Conservation (phyloP, 2,797 vertebrate genomes). For the Diceros bicornis region DNA sequence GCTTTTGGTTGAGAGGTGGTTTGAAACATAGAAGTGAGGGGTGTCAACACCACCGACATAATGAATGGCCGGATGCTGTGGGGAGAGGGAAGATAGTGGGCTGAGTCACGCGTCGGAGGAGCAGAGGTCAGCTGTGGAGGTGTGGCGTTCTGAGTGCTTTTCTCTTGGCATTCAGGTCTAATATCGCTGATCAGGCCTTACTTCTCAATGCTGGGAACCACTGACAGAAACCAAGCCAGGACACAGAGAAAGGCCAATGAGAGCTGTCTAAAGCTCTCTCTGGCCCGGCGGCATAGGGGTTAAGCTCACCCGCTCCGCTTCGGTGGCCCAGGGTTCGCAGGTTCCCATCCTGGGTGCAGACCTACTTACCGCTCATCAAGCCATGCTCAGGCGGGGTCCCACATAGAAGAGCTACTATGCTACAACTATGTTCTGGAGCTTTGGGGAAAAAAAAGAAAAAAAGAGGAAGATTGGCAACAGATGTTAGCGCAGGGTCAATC, state of each 20-base stretch:
- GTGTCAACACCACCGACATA: not conserved
- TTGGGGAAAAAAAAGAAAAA: no score
- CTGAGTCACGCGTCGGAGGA: not conserved
- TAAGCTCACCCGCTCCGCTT: no score
- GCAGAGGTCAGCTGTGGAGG: not conserved
- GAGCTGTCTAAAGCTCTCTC: not conserved
- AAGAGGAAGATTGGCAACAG: no score
- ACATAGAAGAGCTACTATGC: no score
- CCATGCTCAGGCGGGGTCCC: no score
- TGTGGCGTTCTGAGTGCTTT: not conserved
- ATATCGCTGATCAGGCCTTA: not conserved
- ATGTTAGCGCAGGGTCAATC: no score
- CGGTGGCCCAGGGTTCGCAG: no score
- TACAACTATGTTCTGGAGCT: no score
- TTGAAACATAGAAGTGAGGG: not conserved
- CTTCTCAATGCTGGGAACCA: not conserved
- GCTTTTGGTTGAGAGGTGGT: not conserved
- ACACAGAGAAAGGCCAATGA: not conserved
- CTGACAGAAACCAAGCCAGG: not conserved
- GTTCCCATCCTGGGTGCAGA: no score
- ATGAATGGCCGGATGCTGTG: not conserved
- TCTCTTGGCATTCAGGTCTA: not conserved
- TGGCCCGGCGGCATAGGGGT: no score
- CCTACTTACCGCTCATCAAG: no score
- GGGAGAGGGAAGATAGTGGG: not conserved